Evolutionary conservation across 2,113 vertebrate genomes (phyloP), one percentile per base, ranked within the genome.

Genomic region (Ameiurus melas): DNA sequence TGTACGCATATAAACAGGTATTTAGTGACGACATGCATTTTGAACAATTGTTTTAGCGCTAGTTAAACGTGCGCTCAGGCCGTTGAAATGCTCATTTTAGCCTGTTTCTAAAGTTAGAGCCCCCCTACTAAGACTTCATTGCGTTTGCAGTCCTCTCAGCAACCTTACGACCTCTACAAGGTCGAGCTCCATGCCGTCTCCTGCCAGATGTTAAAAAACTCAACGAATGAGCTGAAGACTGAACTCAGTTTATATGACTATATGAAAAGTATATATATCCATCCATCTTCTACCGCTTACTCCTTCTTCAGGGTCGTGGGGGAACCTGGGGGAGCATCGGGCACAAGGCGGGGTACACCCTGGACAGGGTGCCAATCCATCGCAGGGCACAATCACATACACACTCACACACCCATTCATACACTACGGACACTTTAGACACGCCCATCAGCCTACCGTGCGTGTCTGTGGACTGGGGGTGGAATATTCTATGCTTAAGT

Each of bases 1-100:
- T 99, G 87, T 99, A 99, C 90, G 98, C 98, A 89, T 99, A 99
- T 95, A 99, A 99, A 94, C 98, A 99, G 97, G 98, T 99, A 92
- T 94, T 93, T 53, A 62, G 0, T 1, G 19, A 2, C 84, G 82
- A 17, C 62, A 62, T 73, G 14, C 20, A 73, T 53, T 82, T 36
- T 12, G 9, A 75, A 68, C 12, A 51, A 10, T 13, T 39, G 75
- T 27, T n/a, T 55, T 57, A 55, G n/a, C 4, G 1, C 25, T 57
- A 5, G 2, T 57, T 30, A 6, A 58, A 14, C 25, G 4, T 17
- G 12, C 12, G 1, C 51, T 20, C 9, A 55, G 53, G n/a, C 75
- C 64, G 43, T 53, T 30, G 9, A 30, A 53, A 53, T 22, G 57
- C n/a, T 85, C 25, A 25, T 84, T 75, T 43, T 27, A 55, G 27